Percentiles rank a stretch among this genome's conserved stretches.
Evolutionary conservation across 2,888 invertebrate species (phyloP).

Genomic region (Atethmia centrago): DNA sequence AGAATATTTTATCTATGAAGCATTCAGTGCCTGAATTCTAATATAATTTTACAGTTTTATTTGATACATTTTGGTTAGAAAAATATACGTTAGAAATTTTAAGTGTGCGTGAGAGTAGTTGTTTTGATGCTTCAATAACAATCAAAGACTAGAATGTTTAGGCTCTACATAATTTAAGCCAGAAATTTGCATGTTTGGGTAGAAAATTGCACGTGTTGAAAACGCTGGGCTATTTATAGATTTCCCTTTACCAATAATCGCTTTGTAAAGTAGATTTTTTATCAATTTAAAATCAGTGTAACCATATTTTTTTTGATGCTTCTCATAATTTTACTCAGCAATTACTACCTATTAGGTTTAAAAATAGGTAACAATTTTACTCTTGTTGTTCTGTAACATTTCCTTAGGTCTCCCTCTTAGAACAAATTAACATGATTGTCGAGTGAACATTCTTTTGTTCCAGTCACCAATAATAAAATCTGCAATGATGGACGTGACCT

Average conservation of each 20-base stretch:
- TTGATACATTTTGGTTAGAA: constrained; percentile 49
- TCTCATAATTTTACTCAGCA: neutral
- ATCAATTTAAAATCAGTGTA: neutral
- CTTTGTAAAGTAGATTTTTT: neutral
- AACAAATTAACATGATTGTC: neutral
- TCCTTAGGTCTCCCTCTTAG: neutral
- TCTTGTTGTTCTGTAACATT: neutral
- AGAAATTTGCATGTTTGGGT: neutral
- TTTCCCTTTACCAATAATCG: neutral
- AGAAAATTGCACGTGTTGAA: neutral
- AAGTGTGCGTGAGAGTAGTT: neutral
- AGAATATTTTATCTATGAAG: constrained; percentile 46
- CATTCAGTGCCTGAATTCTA: constrained; percentile 52
- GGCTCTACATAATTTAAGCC: neutral
- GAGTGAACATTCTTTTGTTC: constrained; percentile 46
- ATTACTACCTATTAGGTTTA: neutral
- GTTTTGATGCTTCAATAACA: constrained; percentile 10
- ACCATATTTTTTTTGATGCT: neutral
- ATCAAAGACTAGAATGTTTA: neutral
- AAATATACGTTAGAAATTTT: constrained; percentile 14
- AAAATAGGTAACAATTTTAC: neutral
- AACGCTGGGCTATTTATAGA: neutral
- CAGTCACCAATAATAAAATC: constrained; percentile 86
- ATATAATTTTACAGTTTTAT: constrained; percentile 59
- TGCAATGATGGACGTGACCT: constrained; percentile 85